These are phyloP conservation scores for Ailuropoda melanoleuca DNA, from an alignment of 2,113 vertebrate genomes.

Conservation along the genomic window DNA sequence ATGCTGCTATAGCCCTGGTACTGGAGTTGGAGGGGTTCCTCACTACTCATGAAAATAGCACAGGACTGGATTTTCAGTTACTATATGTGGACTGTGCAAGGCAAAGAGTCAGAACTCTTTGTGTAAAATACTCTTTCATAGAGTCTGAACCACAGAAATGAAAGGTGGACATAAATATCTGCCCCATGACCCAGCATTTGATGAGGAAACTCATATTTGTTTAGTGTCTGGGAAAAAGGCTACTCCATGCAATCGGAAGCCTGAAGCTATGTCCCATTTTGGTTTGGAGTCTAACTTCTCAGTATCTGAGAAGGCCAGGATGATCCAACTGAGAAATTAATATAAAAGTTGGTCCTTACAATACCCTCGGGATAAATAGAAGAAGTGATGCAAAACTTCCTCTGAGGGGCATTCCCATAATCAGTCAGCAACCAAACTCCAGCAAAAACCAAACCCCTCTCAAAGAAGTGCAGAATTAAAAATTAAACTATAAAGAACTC, in stretches of 20 bases:
- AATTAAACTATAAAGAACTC: neutral
- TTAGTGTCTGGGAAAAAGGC: neutral
- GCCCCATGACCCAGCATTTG: neutral
- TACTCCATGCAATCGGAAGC: neutral
- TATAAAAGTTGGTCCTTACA: neutral
- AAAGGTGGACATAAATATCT: neutral
- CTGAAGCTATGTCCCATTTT: neutral
- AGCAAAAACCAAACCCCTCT: neutral
- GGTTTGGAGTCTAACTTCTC: neutral
- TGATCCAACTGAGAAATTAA: neutral
- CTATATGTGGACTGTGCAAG: neutral
- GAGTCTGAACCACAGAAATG: neutral
- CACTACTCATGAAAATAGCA: neutral
- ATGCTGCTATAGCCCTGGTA: too few relatives aligned
- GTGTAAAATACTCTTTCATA: neutral
- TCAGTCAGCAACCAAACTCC: neutral
- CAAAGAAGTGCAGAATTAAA: neutral
- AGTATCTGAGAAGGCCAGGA: neutral
- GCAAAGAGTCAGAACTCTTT: neutral
- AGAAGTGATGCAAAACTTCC: neutral
- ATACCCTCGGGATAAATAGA: neutral
- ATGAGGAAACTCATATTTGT: neutral
- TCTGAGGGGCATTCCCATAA: neutral
- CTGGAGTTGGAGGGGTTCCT: neutral
- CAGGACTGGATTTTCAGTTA: neutral